A percentile compares a stretch with the other conserved stretches of the same genome.
phyloP scores from a whole-genome alignment of 2,888 invertebrate species.

The Hydrotaea diabolus region DNA sequence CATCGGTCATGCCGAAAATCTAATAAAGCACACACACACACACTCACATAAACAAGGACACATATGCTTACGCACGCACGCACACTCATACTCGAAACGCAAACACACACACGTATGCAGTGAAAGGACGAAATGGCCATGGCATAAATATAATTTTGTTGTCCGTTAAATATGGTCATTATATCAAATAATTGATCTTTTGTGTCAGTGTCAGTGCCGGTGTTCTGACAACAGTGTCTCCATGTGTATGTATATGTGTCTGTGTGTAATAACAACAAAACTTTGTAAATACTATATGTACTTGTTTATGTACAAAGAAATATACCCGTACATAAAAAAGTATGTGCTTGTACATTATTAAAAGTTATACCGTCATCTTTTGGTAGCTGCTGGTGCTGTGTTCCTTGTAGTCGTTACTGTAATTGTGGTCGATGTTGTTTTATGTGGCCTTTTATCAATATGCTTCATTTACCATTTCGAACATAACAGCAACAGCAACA shows the following conservation, averaged over 20 bases:
- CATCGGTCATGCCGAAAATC: background rate
- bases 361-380: constrained; percentile 13
- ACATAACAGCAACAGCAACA: too few relatives aligned
- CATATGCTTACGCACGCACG: background rate
- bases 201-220: background rate
- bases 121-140: constrained; percentile 10
- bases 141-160: constrained; percentile 12
- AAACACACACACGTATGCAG: background rate
- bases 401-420: background rate
- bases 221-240: too few relatives aligned
- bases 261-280: constrained; percentile 6
- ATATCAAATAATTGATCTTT: constrained; percentile 55
- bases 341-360: constrained; percentile 20
- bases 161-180: constrained; percentile 2
- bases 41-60: too few relatives aligned
- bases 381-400: background rate
- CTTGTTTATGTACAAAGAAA: background rate
- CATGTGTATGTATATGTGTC: background rate
- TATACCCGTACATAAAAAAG: constrained; percentile 8
- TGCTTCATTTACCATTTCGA: constrained; percentile 7
- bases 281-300: background rate
- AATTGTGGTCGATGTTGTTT: background rate
- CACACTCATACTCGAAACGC: background rate
- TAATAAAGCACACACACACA: background rate
- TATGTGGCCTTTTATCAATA: constrained; percentile 19